These are phyloP conservation scores for honey bee (Apis mellifera) DNA, from an alignment of 1,140 invertebrate species.

Conservation along the genomic window DNA sequence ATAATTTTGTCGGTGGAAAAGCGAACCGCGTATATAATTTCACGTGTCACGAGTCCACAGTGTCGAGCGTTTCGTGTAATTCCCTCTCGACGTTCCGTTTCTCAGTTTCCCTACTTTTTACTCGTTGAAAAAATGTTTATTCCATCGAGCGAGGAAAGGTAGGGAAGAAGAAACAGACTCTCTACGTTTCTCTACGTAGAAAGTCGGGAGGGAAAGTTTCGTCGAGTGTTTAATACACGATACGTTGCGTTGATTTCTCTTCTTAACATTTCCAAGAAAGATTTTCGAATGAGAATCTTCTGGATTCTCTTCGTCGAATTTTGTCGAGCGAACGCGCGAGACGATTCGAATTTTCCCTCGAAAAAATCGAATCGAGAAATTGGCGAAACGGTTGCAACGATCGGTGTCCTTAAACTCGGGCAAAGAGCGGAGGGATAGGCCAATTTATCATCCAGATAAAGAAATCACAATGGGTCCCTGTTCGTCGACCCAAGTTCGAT, in stretches of 20 bases:
- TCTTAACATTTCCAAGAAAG: too few relatives aligned
- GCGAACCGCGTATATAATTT: not conserved
- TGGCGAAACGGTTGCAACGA: not conserved
- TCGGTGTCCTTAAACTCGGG: conserved; percentile 21
- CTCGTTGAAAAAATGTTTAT: too few relatives aligned
- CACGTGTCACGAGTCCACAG: not conserved
- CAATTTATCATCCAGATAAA: conserved; percentile 62
- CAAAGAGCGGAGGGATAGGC: conserved; percentile 22
- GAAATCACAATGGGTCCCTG: conserved; percentile 13
- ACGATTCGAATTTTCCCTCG: not conserved
- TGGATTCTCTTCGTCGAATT: not conserved
- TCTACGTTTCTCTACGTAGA: not conserved
- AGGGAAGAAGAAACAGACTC: not conserved
- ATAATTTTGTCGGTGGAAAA: not conserved
- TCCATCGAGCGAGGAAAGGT: too few relatives aligned
- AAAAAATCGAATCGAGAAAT: not conserved
- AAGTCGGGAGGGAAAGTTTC: too few relatives aligned
- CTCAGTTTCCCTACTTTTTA: too few relatives aligned
- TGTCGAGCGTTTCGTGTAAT: not conserved
- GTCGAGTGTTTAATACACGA: too few relatives aligned
- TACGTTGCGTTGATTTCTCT: too few relatives aligned
- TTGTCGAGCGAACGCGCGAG: not conserved
- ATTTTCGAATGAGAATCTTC: conserved; percentile 5
- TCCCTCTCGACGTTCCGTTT: not conserved
- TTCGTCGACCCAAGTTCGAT: conserved; percentile 35